Conservation (phyloP, 2,113 vertebrate genomes). For the Spea multiplicata region DNA sequence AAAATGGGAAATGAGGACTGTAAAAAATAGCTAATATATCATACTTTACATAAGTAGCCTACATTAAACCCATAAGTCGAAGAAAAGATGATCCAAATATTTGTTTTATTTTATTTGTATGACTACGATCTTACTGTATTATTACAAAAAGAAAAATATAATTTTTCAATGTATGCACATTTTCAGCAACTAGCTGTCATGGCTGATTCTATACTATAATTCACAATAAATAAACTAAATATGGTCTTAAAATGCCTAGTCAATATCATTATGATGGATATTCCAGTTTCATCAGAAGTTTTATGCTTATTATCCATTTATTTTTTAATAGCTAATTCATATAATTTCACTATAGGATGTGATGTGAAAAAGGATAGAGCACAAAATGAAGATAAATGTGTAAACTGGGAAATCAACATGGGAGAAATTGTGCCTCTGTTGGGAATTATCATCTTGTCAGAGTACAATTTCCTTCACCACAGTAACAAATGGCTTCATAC, state of each 20-base stretch:
- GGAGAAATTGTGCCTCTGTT: conserved; percentile 43
- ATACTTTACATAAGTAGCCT: too few relatives aligned
- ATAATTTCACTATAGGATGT: conserved; percentile 28
- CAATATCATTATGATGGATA: conserved; percentile 11
- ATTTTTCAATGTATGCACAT: too few relatives aligned
- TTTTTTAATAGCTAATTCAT: conserved; percentile 41
- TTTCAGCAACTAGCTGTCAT: too few relatives aligned
- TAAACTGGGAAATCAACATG: conserved; percentile 46
- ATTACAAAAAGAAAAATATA: background rate
- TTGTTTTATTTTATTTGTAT: too few relatives aligned
- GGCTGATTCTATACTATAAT: too few relatives aligned
- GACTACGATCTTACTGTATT: too few relatives aligned
- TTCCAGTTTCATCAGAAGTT: background rate
- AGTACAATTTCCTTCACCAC: conserved; percentile 47
- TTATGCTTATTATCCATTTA: conserved; percentile 25
- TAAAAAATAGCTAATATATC: too few relatives aligned
- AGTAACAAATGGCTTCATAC: conserved; percentile 48
- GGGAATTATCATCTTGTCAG: conserved; percentile 50
- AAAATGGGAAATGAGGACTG: too few relatives aligned
- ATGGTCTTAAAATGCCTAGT: conserved; percentile 6
- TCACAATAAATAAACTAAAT: background rate
- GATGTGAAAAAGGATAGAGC: conserved; percentile 21
- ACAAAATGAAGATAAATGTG: conserved; percentile 47
- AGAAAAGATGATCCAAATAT: too few relatives aligned
- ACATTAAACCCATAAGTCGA: too few relatives aligned